A percentile compares a stretch with the other conserved stretches of the same genome.
These are phyloP conservation scores for Drosophila suboccidentalis DNA, from an alignment of 2,888 invertebrate genomes.

Conservation along the genomic window DNA sequence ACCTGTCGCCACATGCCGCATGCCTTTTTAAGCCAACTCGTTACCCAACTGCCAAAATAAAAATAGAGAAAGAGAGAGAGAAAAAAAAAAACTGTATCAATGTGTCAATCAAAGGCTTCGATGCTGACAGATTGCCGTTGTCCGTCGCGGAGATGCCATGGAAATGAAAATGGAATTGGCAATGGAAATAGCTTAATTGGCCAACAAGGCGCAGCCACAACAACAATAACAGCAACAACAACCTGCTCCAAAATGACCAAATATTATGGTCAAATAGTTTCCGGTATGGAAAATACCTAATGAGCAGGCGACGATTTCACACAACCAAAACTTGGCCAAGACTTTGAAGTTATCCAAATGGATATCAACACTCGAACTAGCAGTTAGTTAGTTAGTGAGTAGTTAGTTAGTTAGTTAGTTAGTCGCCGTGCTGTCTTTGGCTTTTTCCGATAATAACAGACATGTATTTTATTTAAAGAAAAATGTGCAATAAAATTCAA, in stretches of 20 bases:
- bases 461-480: constrained; percentile 5
- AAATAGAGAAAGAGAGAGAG: constrained; percentile 11
- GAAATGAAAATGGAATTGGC: constrained; percentile 35
- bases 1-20: constrained; percentile 32
- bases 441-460: constrained; percentile 1
- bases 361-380: not conserved
- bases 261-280: constrained; percentile 79
- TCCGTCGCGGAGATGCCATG: constrained; percentile 35
- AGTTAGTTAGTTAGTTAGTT: constrained; percentile 19
- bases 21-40: constrained; percentile 21
- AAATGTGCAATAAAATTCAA: constrained; percentile 1
- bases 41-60: constrained; percentile 41
- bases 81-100: constrained; percentile 66
- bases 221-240: constrained; percentile 1
- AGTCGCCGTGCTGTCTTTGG: constrained; percentile 34
- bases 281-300: constrained; percentile 77
- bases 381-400: constrained; percentile 8
- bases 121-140: constrained; percentile 59
- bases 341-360: constrained; percentile 18
- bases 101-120: constrained; percentile 69
- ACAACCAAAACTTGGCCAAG: constrained; percentile 34
- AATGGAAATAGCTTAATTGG: constrained; percentile 69
- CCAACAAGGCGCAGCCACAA: constrained; percentile 42
- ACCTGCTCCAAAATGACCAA: constrained; percentile 60
- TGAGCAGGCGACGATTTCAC: constrained; percentile 74